Evolutionary conservation across 2,888 invertebrate genomes (phyloP), one percentile per base, ranked within the genome.

Genomic region (Caenorhabditis imperialis): DNA sequence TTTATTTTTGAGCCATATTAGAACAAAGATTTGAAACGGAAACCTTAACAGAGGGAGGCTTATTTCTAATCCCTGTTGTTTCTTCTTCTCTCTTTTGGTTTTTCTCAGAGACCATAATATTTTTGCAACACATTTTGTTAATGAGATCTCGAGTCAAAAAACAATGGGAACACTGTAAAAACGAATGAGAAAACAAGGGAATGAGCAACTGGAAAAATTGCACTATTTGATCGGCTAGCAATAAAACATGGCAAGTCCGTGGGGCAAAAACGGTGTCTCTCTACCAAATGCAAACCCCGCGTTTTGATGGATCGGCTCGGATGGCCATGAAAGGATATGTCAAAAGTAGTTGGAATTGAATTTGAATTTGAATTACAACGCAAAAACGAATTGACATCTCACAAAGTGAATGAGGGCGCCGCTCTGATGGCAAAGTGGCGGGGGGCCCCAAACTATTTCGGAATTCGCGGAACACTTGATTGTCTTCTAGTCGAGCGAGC

Each of bases 381-480:
- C 50, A 67, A 67, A 57, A 67, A 67, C 50, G 50, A 57, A 67
- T 58, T 50, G 67, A 67, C 67, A 67, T 57, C 42, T 57, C 57
- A 57, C 50, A 67, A 65, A n/a, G n/a, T n/a, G n/a, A n/a, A n/a
- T n/a, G n/a, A n/a, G n/a, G n/a, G n/a, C n/a, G n/a, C n/a, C n/a
- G n/a, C n/a, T n/a, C n/a, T n/a, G n/a, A n/a, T n/a, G n/a, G n/a
- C n/a, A n/a, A n/a, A n/a, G n/a, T n/a, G n/a, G n/a, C n/a, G n/a
- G n/a, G n/a, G n/a, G n/a, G n/a, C n/a, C n/a, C n/a, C n/a, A n/a
- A 12, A 51, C 55, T 42, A 33, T 65, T 55, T 55, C 50, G 23
- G 50, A 65, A 55, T 47, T 22, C 42, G 48, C 35, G 18, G 65
- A 65, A 55, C 65, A 55, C 38, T 65, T 57, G 50, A 55, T 65